These are phyloP conservation scores for Acanthiza pusilla DNA, from an alignment of 2,797 vertebrate genomes.

Conservation along the genomic window DNA sequence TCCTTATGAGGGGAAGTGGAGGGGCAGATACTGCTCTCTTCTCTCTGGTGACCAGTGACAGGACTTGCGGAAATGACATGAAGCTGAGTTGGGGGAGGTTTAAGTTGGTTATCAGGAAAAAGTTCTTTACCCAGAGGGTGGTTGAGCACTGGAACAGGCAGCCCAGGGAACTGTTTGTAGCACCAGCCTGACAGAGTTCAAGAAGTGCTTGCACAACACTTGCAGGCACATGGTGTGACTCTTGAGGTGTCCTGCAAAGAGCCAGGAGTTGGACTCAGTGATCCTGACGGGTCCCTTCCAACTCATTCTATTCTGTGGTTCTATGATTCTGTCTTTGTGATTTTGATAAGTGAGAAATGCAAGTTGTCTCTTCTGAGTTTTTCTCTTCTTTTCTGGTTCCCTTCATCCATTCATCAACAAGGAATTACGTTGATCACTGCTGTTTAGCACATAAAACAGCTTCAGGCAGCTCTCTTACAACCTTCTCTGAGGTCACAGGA, in stretches of 20 bases:
- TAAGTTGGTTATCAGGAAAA: background rate
- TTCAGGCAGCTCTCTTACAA: background rate
- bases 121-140: background rate
- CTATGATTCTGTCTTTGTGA: background rate
- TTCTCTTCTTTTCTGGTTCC: background rate
- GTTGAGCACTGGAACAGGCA: background rate
- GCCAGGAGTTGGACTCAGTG: background rate
- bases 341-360: background rate
- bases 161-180: too few species aligned
- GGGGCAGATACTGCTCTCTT: background rate
- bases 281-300: background rate
- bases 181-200: background rate
- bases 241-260: background rate
- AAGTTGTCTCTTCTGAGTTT: background rate
- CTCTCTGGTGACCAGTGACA: background rate
- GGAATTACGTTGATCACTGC: background rate
- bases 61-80: background rate
- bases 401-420: background rate
- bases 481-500: background rate
- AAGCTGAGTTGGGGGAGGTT: background rate
- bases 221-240: background rate
- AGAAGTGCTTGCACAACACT: background rate
- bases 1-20: fast-evolving
- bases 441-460: background rate
- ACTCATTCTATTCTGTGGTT: background rate